Evolutionary conservation across 2,113 vertebrate species (phyloP).

Genomic region (Pseudorectes ferrugineus): DNA sequence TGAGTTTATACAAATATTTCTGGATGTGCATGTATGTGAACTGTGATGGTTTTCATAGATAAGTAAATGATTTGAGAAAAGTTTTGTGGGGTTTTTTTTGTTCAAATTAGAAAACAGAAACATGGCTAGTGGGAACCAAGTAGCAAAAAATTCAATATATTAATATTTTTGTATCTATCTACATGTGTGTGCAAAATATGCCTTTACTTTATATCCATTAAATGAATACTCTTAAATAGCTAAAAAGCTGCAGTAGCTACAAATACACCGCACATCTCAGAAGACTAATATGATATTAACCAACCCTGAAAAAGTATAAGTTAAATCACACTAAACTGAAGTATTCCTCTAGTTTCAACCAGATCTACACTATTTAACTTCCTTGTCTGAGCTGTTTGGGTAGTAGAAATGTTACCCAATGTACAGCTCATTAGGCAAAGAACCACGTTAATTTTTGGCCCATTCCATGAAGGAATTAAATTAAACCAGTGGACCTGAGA

Average conservation of each 20-base stretch:
- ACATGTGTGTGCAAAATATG: neutral
- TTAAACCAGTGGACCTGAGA: neutral
- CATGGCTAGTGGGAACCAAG: fast-evolving
- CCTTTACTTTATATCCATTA: neutral
- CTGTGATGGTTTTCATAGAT: neutral
- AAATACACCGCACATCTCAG: neutral
- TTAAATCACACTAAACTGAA: neutral
- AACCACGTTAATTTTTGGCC: neutral
- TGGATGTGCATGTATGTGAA: neutral
- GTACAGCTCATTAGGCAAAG: neutral
- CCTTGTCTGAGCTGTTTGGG: neutral
- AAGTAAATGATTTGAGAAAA: fast-evolving
- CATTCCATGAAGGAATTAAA: neutral
- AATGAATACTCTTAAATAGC: neutral
- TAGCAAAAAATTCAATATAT: neutral
- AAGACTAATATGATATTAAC: neutral
- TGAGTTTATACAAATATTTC: neutral
- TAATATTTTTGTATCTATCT: neutral
- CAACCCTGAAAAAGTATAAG: neutral
- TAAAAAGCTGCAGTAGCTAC: neutral
- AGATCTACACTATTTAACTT: neutral
- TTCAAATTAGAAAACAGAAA: neutral
- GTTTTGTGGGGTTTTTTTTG: neutral
- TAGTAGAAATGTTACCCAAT: neutral
- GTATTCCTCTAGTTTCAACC: neutral